Percentiles rank a stretch among this genome's conserved stretches.
These are phyloP conservation scores for Acrocephalus arundinaceus DNA, from an alignment of 2,113 vertebrate genomes.

Conservation along the genomic window DNA sequence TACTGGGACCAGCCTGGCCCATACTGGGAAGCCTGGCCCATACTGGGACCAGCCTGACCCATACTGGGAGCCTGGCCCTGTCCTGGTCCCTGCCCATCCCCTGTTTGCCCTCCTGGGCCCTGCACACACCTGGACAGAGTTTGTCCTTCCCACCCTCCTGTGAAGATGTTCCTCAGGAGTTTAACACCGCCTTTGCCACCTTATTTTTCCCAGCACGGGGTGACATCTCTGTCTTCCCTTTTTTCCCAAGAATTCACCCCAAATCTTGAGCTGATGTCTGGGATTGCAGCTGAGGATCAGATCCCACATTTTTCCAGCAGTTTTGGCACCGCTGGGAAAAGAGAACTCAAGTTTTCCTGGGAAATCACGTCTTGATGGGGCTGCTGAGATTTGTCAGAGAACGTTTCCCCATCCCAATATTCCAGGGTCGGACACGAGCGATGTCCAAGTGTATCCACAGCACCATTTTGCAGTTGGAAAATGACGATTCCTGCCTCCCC, in stretches of 20 bases:
- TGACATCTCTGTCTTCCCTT: rapidly evolving
- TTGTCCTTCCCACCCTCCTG: background rate
- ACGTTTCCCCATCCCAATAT: rapidly evolving
- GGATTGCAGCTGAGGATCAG: rapidly evolving
- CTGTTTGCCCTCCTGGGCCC: rapidly evolving
- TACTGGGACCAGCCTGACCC: too few species aligned
- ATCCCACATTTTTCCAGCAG: rapidly evolving
- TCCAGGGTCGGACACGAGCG: rapidly evolving
- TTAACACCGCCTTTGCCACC: background rate
- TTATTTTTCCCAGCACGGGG: too few species aligned
- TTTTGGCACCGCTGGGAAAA: rapidly evolving
- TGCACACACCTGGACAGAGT: too few species aligned
- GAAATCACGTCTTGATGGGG: rapidly evolving
- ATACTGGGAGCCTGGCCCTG: too few species aligned
- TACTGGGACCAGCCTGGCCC: too few species aligned
- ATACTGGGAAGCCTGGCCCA: too few species aligned
- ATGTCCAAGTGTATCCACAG: rapidly evolving
- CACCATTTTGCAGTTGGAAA: rapidly evolving
- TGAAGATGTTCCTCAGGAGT: background rate
- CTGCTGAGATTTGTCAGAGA: rapidly evolving
- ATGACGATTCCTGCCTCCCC: background rate
- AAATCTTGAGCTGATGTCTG: rapidly evolving
- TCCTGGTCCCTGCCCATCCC: background rate
- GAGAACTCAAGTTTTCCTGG: rapidly evolving
- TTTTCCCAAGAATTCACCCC: background rate